Evolutionary conservation across 2,888 invertebrate species (phyloP).

Genomic region (Himalopsyche japonica): DNA sequence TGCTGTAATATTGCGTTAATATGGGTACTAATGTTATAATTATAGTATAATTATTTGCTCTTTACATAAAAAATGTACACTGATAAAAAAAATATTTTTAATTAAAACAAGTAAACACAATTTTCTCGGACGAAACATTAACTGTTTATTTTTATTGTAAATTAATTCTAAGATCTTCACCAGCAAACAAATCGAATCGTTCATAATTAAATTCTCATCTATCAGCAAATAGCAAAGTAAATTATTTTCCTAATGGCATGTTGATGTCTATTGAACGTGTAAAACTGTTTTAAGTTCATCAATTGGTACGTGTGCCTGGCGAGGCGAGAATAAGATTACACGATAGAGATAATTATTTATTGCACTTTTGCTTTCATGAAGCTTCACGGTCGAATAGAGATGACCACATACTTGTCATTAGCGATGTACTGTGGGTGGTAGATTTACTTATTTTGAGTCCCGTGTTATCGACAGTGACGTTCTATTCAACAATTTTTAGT

Average conservation of each 20-base stretch:
- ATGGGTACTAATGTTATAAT: no score
- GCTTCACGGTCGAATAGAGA: slow-evolving; percentile 7
- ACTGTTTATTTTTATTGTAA: no score
- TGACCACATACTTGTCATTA: not conserved
- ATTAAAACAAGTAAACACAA: no score
- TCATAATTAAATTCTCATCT: not conserved
- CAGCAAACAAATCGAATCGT: not conserved
- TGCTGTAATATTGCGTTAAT: no score
- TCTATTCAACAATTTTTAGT: not conserved
- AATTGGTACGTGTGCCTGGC: not conserved
- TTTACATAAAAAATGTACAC: no score
- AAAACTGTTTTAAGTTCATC: not conserved
- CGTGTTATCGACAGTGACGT: not conserved
- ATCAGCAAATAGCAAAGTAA: not conserved
- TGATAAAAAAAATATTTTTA: no score
- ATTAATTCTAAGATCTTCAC: not conserved
- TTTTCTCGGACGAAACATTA: no score
- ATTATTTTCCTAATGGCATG: not conserved
- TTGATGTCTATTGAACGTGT: not conserved
- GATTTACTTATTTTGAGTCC: not conserved
- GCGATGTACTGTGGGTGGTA: not conserved
- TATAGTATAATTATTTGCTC: no score
- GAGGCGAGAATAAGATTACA: not conserved
- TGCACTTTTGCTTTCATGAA: slow-evolving; percentile 21
- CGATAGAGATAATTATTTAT: not conserved